Percentiles rank a stretch among this genome's conserved stretches.
Evolutionary conservation across 2,888 invertebrate genomes (phyloP).

Genomic region (Caenorhabditis sp.): DNA sequence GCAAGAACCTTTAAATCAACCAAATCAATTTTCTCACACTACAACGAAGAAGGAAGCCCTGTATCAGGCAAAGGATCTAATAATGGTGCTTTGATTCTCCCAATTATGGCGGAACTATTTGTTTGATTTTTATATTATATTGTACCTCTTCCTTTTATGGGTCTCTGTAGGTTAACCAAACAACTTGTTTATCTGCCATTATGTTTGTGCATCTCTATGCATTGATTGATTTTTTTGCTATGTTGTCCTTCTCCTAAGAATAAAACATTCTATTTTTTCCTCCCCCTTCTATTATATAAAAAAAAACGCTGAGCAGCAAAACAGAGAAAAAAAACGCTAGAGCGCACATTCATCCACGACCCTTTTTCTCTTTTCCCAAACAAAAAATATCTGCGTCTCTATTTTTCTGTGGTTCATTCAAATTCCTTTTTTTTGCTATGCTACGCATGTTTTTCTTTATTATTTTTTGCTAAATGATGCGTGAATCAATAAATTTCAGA

Average conservation of each 20-base stretch:
- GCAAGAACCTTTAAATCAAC: slow-evolving; percentile 26
- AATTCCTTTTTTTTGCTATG: background rate
- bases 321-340: background rate
- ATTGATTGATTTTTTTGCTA: background rate
- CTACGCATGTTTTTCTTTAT: no score
- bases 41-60: slow-evolving; percentile 10
- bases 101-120: slow-evolving; percentile 27
- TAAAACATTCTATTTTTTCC: background rate
- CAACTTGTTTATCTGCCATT: background rate
- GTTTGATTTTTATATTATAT: background rate
- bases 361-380: background rate
- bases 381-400: background rate
- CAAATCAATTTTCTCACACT: slow-evolving; percentile 21
- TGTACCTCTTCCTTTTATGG: background rate
- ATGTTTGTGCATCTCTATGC: background rate
- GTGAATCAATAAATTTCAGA: no score
- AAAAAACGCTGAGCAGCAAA: background rate
- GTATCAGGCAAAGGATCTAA: slow-evolving; percentile 8
- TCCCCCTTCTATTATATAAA: background rate
- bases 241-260: background rate
- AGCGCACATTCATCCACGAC: background rate
- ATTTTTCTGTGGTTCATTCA: background rate
- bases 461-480: no score
- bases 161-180: background rate
- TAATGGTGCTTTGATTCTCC: slow-evolving; percentile 22